phyloP scores from a whole-genome alignment of 2,888 invertebrate species.

The Lomographa bimaculata region DNA sequence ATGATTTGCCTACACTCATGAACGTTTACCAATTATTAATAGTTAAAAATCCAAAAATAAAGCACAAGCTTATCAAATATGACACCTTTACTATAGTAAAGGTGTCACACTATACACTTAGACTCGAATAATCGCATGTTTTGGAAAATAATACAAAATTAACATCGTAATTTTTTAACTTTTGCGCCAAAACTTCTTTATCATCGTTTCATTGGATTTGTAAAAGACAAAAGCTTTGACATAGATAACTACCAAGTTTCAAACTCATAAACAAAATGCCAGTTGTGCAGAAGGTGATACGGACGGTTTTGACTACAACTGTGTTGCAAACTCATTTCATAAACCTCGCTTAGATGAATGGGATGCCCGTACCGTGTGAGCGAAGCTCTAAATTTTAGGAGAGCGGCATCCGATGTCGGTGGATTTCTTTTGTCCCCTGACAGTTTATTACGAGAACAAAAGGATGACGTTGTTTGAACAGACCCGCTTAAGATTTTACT shows the following conservation, averaged over 20 bases:
- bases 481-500: slow-evolving; percentile 69
- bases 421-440: slow-evolving; percentile 72
- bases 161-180: no score
- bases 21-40: no score
- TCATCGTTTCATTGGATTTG: no score
- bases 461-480: slow-evolving; percentile 66
- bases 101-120: no score
- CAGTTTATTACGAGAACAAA: slow-evolving; percentile 77
- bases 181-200: no score
- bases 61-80: no score
- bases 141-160: no score
- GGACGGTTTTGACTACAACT: slow-evolving; percentile 34
- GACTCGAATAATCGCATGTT: no score
- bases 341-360: slow-evolving; percentile 52
- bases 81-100: no score
- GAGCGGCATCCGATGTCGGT: slow-evolving; percentile 63
- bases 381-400: slow-evolving; percentile 58
- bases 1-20: no score
- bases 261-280: slow-evolving; percentile 22
- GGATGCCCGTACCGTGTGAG: slow-evolving; percentile 42
- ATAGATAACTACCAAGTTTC: slow-evolving; percentile 14
- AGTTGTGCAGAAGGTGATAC: slow-evolving; percentile 37
- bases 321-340: slow-evolving; percentile 47
- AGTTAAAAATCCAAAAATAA: no score
- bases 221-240: slow-evolving; percentile 15